A percentile compares a stretch with the other conserved stretches of the same genome.
Conservation (phyloP, 1,140 invertebrate genomes). For the Aphaenogaster floridana region DNA sequence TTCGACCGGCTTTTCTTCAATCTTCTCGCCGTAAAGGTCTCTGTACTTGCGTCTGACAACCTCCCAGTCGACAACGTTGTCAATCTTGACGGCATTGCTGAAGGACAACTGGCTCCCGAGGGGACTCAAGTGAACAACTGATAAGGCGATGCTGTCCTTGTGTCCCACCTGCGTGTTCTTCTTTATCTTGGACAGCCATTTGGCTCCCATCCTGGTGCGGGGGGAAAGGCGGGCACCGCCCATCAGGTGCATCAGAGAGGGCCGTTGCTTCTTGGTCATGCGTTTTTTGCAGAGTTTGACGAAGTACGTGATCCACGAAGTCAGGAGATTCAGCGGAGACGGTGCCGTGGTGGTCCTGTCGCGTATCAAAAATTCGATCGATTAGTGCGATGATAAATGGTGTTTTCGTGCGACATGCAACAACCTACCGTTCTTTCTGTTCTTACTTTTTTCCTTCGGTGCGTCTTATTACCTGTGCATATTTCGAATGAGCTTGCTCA, state of each 20-base stretch:
- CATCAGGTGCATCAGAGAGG: slow-evolving; percentile 93
- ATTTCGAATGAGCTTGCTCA: slow-evolving; percentile 99
- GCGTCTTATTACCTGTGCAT: slow-evolving; percentile 92
- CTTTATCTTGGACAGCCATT: slow-evolving; percentile 95
- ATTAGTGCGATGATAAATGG: slow-evolving; percentile 42
- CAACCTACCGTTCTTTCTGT: not conserved
- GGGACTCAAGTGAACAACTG: slow-evolving; percentile 92
- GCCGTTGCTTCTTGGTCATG: slow-evolving; percentile 90
- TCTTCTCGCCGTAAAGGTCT: slow-evolving; percentile 91
- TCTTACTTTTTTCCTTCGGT: not conserved
- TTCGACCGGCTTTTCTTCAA: slow-evolving; percentile 88
- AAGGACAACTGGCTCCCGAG: slow-evolving; percentile 94
- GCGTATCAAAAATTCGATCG: slow-evolving; percentile 51
- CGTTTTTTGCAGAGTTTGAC: slow-evolving; percentile 92
- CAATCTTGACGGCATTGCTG: slow-evolving; percentile 91
- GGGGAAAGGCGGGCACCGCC: slow-evolving; percentile 91
- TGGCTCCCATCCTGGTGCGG: slow-evolving; percentile 93
- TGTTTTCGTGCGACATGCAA: not conserved
- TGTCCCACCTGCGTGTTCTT: slow-evolving; percentile 91
- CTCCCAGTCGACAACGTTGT: slow-evolving; percentile 97
- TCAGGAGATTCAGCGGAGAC: slow-evolving; percentile 98
- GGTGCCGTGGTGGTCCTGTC: slow-evolving; percentile 97
- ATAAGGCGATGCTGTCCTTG: slow-evolving; percentile 92
- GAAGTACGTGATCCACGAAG: slow-evolving; percentile 96
- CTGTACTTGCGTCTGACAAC: slow-evolving; percentile 95